Conservation (phyloP, 2,888 invertebrate genomes). For the Coelopa pilipes region DNA sequence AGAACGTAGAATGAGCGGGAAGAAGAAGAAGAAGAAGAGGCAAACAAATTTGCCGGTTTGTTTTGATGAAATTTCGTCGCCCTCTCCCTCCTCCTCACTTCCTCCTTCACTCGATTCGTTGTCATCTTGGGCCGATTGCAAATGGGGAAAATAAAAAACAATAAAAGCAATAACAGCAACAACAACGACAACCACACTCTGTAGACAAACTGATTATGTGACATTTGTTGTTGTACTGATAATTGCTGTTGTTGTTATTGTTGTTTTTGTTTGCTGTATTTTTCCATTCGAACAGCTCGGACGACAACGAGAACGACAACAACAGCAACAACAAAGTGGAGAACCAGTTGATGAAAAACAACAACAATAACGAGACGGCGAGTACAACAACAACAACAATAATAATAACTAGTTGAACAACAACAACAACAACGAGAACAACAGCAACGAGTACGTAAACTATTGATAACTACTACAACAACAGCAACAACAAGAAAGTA, state of each 20-base stretch:
- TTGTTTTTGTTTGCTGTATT: constrained; percentile 29
- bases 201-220: constrained; percentile 39
- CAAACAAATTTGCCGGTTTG: constrained; percentile 17
- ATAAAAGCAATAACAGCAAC: constrained; percentile 5
- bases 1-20: background rate
- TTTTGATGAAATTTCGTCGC: constrained; percentile 11
- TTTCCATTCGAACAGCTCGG: constrained; percentile 38
- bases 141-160: constrained; percentile 16
- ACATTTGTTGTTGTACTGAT: background rate
- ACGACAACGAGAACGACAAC: background rate
- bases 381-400: too few relatives aligned
- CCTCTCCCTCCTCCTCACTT: too few relatives aligned
- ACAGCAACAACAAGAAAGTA: background rate
- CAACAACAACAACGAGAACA: too few relatives aligned
- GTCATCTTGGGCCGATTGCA: background rate
- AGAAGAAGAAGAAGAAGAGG: background rate
- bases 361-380: too few relatives aligned
- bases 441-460: too few relatives aligned
- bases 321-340: background rate
- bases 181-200: constrained; percentile 29
- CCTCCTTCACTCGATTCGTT: too few relatives aligned
- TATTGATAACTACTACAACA: background rate
- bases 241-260: background rate
- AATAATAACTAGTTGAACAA: too few relatives aligned
- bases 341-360: too few relatives aligned